A percentile compares a stretch with the other conserved stretches of the same genome.
phyloP scores from a whole-genome alignment of 2,113 vertebrate genomes.

The Pseudopipra pipra region DNA sequence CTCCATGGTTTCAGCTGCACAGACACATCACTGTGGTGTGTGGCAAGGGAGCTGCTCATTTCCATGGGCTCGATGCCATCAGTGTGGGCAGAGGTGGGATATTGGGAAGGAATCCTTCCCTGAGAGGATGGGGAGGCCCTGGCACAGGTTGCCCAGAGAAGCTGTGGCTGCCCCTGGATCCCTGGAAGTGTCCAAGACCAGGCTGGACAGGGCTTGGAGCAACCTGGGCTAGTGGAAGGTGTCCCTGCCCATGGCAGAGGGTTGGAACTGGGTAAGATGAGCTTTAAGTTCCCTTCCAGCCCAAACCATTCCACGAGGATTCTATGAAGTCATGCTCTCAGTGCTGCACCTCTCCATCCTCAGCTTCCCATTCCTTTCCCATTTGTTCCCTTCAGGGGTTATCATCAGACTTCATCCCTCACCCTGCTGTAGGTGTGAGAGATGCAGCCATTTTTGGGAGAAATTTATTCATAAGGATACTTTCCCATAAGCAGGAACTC shows the following conservation, averaged over 20 bases:
- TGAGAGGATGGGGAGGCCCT: background rate
- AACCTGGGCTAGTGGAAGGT: rapidly evolving
- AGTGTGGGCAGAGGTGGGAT: background rate
- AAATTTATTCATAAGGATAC: background rate
- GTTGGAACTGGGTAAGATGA: background rate
- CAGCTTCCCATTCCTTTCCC: background rate
- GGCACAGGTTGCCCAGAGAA: background rate
- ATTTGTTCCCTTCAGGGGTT: rapidly evolving
- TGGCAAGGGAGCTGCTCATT: background rate
- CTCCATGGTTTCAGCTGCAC: background rate
- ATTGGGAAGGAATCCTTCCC: background rate
- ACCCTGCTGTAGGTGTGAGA: background rate
- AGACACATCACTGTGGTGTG: rapidly evolving
- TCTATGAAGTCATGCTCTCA: rapidly evolving
- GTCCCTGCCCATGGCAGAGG: background rate
- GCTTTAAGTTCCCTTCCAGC: background rate
- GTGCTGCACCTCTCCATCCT: background rate
- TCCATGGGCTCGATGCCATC: rapidly evolving
- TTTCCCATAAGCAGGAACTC: background rate
- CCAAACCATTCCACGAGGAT: background rate
- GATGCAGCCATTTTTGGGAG: background rate
- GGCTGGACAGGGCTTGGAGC: rapidly evolving
- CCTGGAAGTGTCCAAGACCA: background rate
- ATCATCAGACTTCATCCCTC: background rate
- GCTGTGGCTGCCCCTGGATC: background rate